Base-by-base conservation (phyloP, 2,797 vertebrate species). In the Tarsius wallacei region DNA sequence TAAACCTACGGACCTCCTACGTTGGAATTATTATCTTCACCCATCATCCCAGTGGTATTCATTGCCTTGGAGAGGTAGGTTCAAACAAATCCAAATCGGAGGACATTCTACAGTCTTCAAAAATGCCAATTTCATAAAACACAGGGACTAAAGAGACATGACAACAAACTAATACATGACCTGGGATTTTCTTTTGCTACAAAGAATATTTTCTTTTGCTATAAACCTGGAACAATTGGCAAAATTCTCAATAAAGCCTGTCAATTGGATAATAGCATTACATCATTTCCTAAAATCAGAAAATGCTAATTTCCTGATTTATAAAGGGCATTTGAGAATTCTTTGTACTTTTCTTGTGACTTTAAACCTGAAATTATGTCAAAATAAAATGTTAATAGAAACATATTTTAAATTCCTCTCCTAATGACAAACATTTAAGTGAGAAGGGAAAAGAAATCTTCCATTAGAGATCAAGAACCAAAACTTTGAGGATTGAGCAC, bases 121-220 rank as follows among this genome's bases (percentile, higher is more conserved):
- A 93, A 87, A 73, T 33, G 16, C 26, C 64, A 77, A 2, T 24
- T 49, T 47, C 49, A 47, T 13, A 59, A 78, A 87, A 66, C 24
- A 87, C 26, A 66, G 66, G 70, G 33, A 47, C 26, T 68, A 66
- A 66, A 89, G 42, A 86, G 17, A 47, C 9, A 61, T 53, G 76
- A 86, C 57, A 76, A 59, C 47, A 94, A 88, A 53, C 21, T 24
- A 80, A 93, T 13, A 28, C 11, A 19, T 33, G 14, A 55, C 10
- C n/a, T 51, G 12, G 5, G 42, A 22, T 66, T 84, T 95, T 42
- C 33, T 94, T 85, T 80, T 47, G 57, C 53, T 76, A 74, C 22
- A 42, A 80, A 94, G 66, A 21, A 86, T 74, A 51, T 90, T 68
- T 76, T 42, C 33, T 94, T 85, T 80, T 47, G 57, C 53, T 76